phyloP scores from a whole-genome alignment of 2,888 invertebrate species.

The Hirtodrosophila confusa region DNA sequence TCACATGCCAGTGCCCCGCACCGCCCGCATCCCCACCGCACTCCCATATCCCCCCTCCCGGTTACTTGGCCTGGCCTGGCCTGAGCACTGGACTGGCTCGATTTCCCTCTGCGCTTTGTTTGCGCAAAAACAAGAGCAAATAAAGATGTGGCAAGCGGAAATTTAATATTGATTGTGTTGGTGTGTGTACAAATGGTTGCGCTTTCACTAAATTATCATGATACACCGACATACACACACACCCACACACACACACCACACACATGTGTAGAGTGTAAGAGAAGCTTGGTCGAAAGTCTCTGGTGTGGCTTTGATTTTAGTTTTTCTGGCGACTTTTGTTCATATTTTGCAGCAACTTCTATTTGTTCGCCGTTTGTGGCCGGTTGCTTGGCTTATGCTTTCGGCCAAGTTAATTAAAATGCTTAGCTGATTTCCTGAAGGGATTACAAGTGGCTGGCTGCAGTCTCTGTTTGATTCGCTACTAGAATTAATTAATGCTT shows the following conservation, averaged over 20 bases:
- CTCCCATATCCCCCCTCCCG: not conserved
- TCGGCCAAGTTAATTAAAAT: constrained; percentile 72
- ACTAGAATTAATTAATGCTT: no score
- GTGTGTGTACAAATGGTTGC: constrained; percentile 65
- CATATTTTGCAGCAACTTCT: constrained; percentile 59
- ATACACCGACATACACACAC: constrained; percentile 42
- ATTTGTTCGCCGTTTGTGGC: constrained; percentile 10
- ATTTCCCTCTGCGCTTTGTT: constrained; percentile 20
- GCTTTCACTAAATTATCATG: constrained; percentile 76
- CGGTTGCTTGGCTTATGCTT: constrained; percentile 22
- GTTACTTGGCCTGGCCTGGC: no score
- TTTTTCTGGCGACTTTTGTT: constrained; percentile 65
- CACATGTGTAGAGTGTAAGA: constrained; percentile 2
- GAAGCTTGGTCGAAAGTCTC: constrained; percentile 41
- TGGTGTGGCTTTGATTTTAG: constrained; percentile 71
- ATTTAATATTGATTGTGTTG: constrained; percentile 75
- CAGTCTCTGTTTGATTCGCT: not conserved
- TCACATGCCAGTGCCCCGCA: constrained; percentile 35
- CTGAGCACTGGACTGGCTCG: not conserved
- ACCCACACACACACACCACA: not conserved
- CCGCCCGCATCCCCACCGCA: constrained; percentile 3
- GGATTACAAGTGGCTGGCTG: constrained; percentile 55
- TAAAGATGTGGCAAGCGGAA: constrained; percentile 76
- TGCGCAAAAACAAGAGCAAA: constrained; percentile 59
- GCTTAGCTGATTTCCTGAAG: constrained; percentile 74